phyloP scores from a whole-genome alignment of 2,888 invertebrate species.

The Scrobipalpa costella region DNA sequence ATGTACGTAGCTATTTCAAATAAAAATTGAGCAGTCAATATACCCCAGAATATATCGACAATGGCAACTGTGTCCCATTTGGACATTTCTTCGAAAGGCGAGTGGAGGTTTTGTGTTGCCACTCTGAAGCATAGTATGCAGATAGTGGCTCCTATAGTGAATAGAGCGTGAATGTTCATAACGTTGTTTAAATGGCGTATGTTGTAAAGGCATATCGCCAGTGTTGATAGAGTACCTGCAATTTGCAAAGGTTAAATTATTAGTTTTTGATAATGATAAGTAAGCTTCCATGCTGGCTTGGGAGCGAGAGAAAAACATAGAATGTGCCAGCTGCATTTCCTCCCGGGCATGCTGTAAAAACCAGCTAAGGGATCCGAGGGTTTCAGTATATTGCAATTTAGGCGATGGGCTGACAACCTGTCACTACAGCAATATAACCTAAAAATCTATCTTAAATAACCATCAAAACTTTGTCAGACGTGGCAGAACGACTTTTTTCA shows the following conservation, averaged over 20 bases:
- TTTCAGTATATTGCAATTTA: too few relatives aligned
- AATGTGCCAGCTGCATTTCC: too few relatives aligned
- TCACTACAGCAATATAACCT: too few relatives aligned
- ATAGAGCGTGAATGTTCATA: conserved; percentile 53
- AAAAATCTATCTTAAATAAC: too few relatives aligned
- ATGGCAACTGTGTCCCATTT: conserved; percentile 59
- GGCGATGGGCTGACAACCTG: too few relatives aligned
- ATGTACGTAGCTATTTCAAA: conserved; percentile 64
- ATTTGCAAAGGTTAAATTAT: not conserved
- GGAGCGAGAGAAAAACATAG: too few relatives aligned
- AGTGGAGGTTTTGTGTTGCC: conserved; percentile 46
- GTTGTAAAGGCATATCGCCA: conserved; percentile 62
- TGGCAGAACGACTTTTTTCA: too few relatives aligned
- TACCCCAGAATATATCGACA: conserved; percentile 64
- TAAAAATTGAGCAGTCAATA: conserved; percentile 57
- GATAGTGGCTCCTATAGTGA: conserved; percentile 52
- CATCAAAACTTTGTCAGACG: too few relatives aligned
- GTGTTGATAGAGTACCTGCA: conserved; percentile 64
- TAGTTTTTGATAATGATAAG: too few relatives aligned
- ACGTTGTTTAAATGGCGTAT: conserved; percentile 62
- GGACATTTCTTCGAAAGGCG: conserved; percentile 49
- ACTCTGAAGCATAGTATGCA: conserved; percentile 60
- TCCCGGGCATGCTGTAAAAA: too few relatives aligned
- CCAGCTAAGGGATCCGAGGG: too few relatives aligned
- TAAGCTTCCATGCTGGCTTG: too few relatives aligned